phyloP scores from a whole-genome alignment of 2,888 invertebrate genomes.

The Tromatobia lineatoria region DNA sequence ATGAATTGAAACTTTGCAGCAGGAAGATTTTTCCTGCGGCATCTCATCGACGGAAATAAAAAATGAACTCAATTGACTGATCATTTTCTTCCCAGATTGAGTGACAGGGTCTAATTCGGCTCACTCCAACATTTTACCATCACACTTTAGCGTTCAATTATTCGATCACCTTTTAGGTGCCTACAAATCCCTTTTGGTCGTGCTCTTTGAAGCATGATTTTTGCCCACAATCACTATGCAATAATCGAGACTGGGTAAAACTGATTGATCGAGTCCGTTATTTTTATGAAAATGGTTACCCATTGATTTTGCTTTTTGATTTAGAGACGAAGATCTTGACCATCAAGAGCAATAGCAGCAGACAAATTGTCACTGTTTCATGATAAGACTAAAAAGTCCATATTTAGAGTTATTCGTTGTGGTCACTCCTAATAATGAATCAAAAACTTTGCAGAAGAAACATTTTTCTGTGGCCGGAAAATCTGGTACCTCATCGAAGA shows the following conservation, averaged over 20 bases:
- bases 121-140: too few species aligned
- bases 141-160: slow-evolving; percentile 56
- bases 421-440: not conserved
- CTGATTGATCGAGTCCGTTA: slow-evolving; percentile 61
- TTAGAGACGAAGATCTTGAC: slow-evolving; percentile 37
- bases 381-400: slow-evolving; percentile 58
- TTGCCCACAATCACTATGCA: slow-evolving; percentile 24
- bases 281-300: slow-evolving; percentile 51
- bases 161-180: slow-evolving; percentile 51
- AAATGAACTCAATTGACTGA: slow-evolving; percentile 20
- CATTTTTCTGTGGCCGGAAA: too few species aligned
- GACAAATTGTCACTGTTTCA: too few species aligned
- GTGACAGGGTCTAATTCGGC: slow-evolving; percentile 5
- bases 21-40: slow-evolving; percentile 1
- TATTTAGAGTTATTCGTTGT: slow-evolving; percentile 39
- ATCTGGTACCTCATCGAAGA: not conserved
- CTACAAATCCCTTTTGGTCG: slow-evolving; percentile 45
- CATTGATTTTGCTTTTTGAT: slow-evolving; percentile 60
- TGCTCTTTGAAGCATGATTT: slow-evolving; percentile 44
- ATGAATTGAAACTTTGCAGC: not conserved
- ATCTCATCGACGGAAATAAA: not conserved
- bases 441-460: slow-evolving; percentile 1
- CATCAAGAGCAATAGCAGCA: slow-evolving; percentile 36
- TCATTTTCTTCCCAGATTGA: slow-evolving; percentile 1
- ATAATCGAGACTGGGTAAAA: slow-evolving; percentile 22